Evolutionary conservation across 2,888 invertebrate species (phyloP).

Genomic region (Caenorhabditis macrosperma): DNA sequence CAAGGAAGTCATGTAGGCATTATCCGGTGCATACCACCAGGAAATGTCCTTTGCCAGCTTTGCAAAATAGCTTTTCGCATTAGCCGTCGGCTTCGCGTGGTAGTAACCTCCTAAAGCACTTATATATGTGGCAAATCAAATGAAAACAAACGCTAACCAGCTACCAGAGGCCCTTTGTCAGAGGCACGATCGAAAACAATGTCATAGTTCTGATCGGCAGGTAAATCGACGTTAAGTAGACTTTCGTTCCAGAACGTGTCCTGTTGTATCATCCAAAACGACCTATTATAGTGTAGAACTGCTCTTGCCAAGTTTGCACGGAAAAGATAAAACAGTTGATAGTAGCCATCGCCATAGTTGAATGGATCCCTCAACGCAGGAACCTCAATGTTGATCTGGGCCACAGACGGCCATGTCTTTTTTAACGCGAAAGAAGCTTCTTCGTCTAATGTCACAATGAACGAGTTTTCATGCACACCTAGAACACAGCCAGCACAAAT

Average conservation of each 20-base stretch:
- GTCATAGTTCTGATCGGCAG: slow-evolving; percentile 49
- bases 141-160: slow-evolving; percentile 55
- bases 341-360: slow-evolving; percentile 79
- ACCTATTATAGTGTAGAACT: slow-evolving; percentile 60
- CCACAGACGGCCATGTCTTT: slow-evolving; percentile 68
- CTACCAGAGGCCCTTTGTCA: slow-evolving; percentile 71
- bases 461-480: slow-evolving; percentile 72
- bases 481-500: not conserved
- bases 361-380: slow-evolving; percentile 72
- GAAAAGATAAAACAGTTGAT: slow-evolving; percentile 79
- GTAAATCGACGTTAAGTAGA: slow-evolving; percentile 61
- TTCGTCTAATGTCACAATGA: slow-evolving; percentile 74
- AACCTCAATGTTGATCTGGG: slow-evolving; percentile 66
- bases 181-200: slow-evolving; percentile 77
- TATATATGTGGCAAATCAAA: not conserved
- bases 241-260: slow-evolving; percentile 77
- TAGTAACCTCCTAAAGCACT: slow-evolving; percentile 75
- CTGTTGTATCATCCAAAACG: slow-evolving; percentile 80
- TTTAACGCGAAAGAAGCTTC: slow-evolving; percentile 63
- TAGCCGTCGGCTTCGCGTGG: slow-evolving; percentile 64
- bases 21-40: slow-evolving; percentile 77
- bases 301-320: slow-evolving; percentile 75
- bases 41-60: slow-evolving; percentile 71
- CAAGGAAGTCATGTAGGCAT: slow-evolving; percentile 78
- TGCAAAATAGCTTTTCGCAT: slow-evolving; percentile 69